Base-by-base conservation (phyloP, 2,113 vertebrate genomes). In the Rhinolophus sinicus region DNA sequence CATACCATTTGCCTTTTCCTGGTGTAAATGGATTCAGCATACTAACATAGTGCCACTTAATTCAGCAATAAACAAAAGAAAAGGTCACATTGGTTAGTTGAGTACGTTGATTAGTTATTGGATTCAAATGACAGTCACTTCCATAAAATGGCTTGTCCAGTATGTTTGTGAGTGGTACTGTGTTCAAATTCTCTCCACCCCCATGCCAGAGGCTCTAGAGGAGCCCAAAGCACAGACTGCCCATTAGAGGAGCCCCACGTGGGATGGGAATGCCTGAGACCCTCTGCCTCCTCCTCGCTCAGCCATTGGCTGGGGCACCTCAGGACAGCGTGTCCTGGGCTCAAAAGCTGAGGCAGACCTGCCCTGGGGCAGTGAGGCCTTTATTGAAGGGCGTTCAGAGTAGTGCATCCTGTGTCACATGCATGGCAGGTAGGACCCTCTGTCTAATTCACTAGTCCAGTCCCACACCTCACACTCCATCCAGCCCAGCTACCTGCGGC, bases 321-420 rank as follows among this genome's bases (percentile, higher is more conserved):
- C 8, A 67, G 58, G 75, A 14, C 22, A 54, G 14, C 2, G 0
- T 38, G 65, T 10, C 44, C 33, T 64, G 33, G 33, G 47, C 19
- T 87, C 3, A 58, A 38, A 70, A 72, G 60, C 52, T 13, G 2
- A 21, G 40, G 38, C 0, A 16, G 35, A 40, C 64, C 11, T 6
- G 3, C 21, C 3, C 4, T 8, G 18, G 38, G 52, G 28, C 24
- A 73, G 28, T 0, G 0, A 38, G 62, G 14, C 8, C 13, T 38
- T 56, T 76, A 33, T 76, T 5, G 33, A 72, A 33, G 65, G 60
- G 33, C 15, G 28, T 28, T 58, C 19, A 56, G 73, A 81, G 56
- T 13, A 8, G 64, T 0, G 0, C 12, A 11, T 1, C 47, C 50
- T 8, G 0, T 1, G 11, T 30, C 5, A 6, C 19, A 18, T 19